Evolutionary conservation across 2,113 vertebrate species (phyloP), one percentile per base, ranked within the genome.

Genomic region (Lampris incognitus): DNA sequence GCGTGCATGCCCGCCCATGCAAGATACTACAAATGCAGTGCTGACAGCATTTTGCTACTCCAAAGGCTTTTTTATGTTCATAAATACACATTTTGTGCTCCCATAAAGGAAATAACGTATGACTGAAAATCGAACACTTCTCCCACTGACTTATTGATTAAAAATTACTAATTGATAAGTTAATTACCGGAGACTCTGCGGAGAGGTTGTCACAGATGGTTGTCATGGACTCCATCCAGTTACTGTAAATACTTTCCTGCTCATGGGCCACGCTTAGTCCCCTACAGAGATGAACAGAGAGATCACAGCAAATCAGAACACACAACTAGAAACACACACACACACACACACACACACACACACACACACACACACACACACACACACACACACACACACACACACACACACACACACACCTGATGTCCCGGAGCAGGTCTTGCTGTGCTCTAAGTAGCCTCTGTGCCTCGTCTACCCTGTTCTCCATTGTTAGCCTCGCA

Each of bases 161-260:
- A 7, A 55, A 44, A n/a, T 11, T n/a, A 2, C 1, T 10, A 36
- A 51, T 39, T 50, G 24, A 39, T 1, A 4, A 9, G 6, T 39
- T 8, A 13, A 46, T 74, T 62, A 94, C 92, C 85, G 86, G 57
- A 9, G 77, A 81, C 40, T 84, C 86, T 1, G 81, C 61, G 4
- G 72, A 84, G 49, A 94, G 89, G 80, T 94, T 87, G 0, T 91
- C 84, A 82, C 92, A 94, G 82, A 94, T 93, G 54, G 84, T 82
- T 0, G 85, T 88, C 91, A 95, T 93, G 66, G 93, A 88, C 39
- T 88, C 87, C 82, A 95, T 92, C 93, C 94, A 95, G 83, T 94
- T 95, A 42, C 93, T 85, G 56, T 95, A 94, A 81, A 94, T 78
- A 2, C 76, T 89, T 50, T 95, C 94, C 38, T 94, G 89, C 41